Base-by-base conservation (phyloP, 2,797 vertebrate species). In the Amblyraja radiata region DNA sequence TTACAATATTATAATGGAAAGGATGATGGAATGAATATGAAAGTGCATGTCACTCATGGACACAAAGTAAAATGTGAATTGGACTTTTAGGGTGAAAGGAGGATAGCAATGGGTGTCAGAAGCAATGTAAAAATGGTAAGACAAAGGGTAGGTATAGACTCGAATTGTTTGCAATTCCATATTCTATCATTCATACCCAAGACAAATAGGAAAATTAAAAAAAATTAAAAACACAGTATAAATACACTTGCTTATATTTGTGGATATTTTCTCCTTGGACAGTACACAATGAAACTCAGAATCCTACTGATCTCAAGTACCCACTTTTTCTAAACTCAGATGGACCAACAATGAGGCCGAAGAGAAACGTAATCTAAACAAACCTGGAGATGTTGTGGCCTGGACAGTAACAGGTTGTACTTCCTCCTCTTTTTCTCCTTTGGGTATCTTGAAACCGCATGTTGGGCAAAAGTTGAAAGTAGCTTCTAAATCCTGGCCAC, bases 391-490 rank as follows among this genome's bases (percentile, higher is more conserved):
- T 28, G 39, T 39, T 3, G 71, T 76, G 46, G 90, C 28, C 6
- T 74, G 71, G 13, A 6, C 21, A 23, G 13, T 25, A 92, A n/a
- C 14, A 18, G 71, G 71, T 6, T 58, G 25, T 21, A 54, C 71
- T 2, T 18, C 90, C 9, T 68, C 93, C 73, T 94, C 86, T 5
- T 91, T 93, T 25, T 95, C 94, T 25, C 8, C 61, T n/a, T 83
- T 14, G 81, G 97, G 96, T 74, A 98, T 94, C 94, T 95, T 95
- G 58, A 95, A 94, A 7, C 98, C 98, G 73, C 98, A 99, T 0
- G 95, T 95, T 0, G 98, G 98, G 94, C 98, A 99, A 94, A 98
- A 99, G 80, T 94, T 97, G 94, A 98, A 99, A 0, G 80, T 71
- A 1, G 96, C 94, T 94, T 97, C 94, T 86, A 97, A 94, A 94